These are phyloP conservation scores for Protobothrops mucrosquamatus DNA, from an alignment of 2,113 vertebrate species.

Conservation along the genomic window DNA sequence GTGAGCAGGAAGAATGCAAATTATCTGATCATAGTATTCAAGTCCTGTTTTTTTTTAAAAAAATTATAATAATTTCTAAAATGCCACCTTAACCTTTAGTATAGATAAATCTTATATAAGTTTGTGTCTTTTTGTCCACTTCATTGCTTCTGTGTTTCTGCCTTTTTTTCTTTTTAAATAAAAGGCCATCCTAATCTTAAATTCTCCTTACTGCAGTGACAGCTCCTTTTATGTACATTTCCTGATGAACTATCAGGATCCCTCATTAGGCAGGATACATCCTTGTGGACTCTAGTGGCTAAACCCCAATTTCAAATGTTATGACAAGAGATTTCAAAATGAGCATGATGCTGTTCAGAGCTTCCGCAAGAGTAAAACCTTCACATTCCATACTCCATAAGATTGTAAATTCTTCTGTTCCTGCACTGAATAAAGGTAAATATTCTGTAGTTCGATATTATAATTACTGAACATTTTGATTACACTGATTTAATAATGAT, in stretches of 20 bases:
- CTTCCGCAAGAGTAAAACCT: neutral
- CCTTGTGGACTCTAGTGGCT: neutral
- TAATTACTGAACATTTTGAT: slow-evolving; percentile 66
- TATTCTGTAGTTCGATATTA: slow-evolving; percentile 56
- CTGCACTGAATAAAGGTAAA: slow-evolving; percentile 41
- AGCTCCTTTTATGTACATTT: neutral
- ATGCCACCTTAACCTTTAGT: neutral
- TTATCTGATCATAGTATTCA: neutral
- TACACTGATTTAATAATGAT: slow-evolving; percentile 67
- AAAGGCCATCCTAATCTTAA: neutral
- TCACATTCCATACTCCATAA: neutral
- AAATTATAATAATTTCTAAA: neutral
- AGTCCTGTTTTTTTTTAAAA: neutral
- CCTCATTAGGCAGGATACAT: neutral
- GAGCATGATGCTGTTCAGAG: slow-evolving; percentile 37
- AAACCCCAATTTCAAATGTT: slow-evolving; percentile 35
- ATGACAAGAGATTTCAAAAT: slow-evolving; percentile 34
- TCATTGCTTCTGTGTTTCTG: neutral
- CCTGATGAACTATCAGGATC: neutral
- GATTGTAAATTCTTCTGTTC: slow-evolving; percentile 15
- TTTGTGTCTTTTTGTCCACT: neutral
- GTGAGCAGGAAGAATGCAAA: neutral
- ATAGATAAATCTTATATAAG: neutral
- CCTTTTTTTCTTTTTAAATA: neutral
- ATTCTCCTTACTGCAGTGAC: neutral